A percentile compares a stretch with the other conserved stretches of the same genome.
Evolutionary conservation across 2,888 invertebrate species (phyloP).

Genomic region (Drosophila conformis): DNA sequence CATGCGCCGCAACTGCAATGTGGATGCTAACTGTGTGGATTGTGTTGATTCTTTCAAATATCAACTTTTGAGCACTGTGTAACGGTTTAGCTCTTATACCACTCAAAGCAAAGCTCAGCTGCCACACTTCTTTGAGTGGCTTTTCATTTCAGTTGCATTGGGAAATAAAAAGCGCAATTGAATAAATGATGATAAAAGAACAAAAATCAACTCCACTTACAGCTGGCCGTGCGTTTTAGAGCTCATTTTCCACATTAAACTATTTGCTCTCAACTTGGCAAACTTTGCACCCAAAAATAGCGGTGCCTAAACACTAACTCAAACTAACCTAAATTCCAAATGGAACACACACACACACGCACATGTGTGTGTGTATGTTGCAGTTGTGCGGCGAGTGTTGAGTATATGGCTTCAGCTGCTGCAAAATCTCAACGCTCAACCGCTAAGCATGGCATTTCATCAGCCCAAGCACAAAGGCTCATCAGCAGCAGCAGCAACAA

Average conservation of each 20-base stretch:
- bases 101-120: slow-evolving; percentile 60
- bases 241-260: slow-evolving; percentile 2
- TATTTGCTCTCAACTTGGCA: slow-evolving; percentile 23
- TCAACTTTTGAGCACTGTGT: slow-evolving; percentile 15
- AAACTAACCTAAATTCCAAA: slow-evolving; percentile 55
- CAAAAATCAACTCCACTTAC: background rate
- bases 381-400: slow-evolving; percentile 41
- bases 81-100: slow-evolving; percentile 72
- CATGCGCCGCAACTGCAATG: slow-evolving; percentile 42
- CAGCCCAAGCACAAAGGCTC: slow-evolving; percentile 48
- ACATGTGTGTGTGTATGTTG: slow-evolving; percentile 4
- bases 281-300: slow-evolving; percentile 30
- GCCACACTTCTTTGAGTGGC: background rate
- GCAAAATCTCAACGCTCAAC: slow-evolving; percentile 71
- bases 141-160: background rate
- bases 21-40: slow-evolving; percentile 41
- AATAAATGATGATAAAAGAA: background rate
- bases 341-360: slow-evolving; percentile 5
- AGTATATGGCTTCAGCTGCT: slow-evolving; percentile 40
- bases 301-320: slow-evolving; percentile 44
- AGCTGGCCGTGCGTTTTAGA: background rate
- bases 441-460: slow-evolving; percentile 80
- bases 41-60: slow-evolving; percentile 27
- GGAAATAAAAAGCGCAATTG: background rate
- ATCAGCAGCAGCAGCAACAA: slow-evolving; percentile 13